phyloP scores from a whole-genome alignment of 1,140 invertebrate genomes.

The Zaprionus gabonicus region DNA sequence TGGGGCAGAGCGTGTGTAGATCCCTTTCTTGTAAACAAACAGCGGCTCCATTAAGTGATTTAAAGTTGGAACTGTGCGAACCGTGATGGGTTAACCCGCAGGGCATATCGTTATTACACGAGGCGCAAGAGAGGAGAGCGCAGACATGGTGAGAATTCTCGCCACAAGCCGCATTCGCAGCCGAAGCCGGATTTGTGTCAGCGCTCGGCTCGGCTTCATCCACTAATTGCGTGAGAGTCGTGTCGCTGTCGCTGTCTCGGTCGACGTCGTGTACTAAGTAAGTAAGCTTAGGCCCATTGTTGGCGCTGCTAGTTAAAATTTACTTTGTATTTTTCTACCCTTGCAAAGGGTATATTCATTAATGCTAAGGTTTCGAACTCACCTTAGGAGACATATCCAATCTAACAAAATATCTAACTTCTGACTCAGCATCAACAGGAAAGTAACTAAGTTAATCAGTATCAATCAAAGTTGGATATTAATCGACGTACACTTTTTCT shows the following conservation, averaged over 20 bases:
- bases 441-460: too few relatives aligned
- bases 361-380: too few relatives aligned
- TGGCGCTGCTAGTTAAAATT: constrained; percentile 75
- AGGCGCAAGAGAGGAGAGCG: constrained; percentile 15
- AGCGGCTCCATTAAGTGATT: constrained; percentile 75
- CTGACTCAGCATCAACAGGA: too few relatives aligned
- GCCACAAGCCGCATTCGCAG: not conserved
- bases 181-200: constrained; percentile 53
- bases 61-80: constrained; percentile 69
- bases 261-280: constrained; percentile 32
- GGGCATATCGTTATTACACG: constrained; percentile 56
- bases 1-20: constrained; percentile 2
- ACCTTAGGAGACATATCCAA: too few relatives aligned
- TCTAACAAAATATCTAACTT: too few relatives aligned
- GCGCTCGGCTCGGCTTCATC: constrained; percentile 21
- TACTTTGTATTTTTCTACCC: constrained; percentile 66
- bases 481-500: too few relatives aligned
- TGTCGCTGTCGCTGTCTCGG: not conserved
- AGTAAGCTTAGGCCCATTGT: constrained; percentile 64
- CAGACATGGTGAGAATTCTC: constrained; percentile 36
- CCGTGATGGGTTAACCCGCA: constrained; percentile 36
- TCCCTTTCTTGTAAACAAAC: constrained; percentile 57
- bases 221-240: constrained; percentile 51
- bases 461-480: too few relatives aligned
- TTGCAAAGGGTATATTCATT: too few relatives aligned